Conservation (phyloP, 2,888 invertebrate genomes). For the Meandrusa payeni region DNA sequence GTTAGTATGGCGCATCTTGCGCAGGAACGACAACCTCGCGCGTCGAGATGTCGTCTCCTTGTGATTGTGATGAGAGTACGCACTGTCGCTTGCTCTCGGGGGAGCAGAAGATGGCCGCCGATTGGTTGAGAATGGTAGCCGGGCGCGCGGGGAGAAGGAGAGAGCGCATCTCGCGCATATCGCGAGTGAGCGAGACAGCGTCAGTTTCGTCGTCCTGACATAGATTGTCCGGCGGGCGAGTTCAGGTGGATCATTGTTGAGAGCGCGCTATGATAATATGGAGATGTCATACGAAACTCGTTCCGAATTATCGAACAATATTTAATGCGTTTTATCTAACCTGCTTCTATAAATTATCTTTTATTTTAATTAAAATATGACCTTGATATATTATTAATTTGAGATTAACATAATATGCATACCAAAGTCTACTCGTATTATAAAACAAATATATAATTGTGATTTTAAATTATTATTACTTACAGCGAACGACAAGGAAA, state of each 20-base stretch:
- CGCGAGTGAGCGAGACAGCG: slow-evolving; percentile 65
- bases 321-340: slow-evolving; percentile 17
- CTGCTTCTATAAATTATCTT: slow-evolving; percentile 2
- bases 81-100: slow-evolving; percentile 80
- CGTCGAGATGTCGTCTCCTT: slow-evolving; percentile 75
- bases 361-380: slow-evolving; percentile 6
- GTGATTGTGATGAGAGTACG: slow-evolving; percentile 76
- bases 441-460: no score
- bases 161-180: slow-evolving; percentile 61
- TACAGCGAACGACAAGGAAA: no score
- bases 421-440: no score
- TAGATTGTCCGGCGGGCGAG: slow-evolving; percentile 65
- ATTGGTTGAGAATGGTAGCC: slow-evolving; percentile 73
- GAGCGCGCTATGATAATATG: slow-evolving; percentile 69
- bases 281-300: slow-evolving; percentile 58
- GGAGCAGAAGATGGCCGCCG: slow-evolving; percentile 77
- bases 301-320: slow-evolving; percentile 19
- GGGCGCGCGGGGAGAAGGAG: slow-evolving; percentile 69
- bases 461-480: no score
- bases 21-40: slow-evolving; percentile 72
- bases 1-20: slow-evolving; percentile 44
- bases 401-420: no score
- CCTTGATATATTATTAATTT: no score
- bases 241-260: slow-evolving; percentile 71
- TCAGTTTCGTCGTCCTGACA: slow-evolving; percentile 65